Percentiles rank a stretch among this genome's conserved stretches.
Evolutionary conservation across 2,888 invertebrate species (phyloP).

Genomic region (Pseudococcus viburni): DNA sequence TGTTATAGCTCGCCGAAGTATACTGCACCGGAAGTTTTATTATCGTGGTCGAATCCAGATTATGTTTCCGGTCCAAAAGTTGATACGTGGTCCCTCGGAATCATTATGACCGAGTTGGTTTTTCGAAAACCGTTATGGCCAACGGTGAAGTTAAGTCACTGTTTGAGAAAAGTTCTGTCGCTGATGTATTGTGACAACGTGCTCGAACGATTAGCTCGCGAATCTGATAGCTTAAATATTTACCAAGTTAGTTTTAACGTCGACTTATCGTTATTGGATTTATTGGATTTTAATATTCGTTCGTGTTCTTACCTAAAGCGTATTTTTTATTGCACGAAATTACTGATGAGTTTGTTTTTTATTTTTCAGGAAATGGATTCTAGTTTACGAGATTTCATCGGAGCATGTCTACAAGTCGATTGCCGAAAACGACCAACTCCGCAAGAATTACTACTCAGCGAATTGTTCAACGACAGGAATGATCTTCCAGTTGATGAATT

Average conservation of each 20-base stretch:
- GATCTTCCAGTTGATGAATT: neutral
- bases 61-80: slow-evolving; percentile 79
- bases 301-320: no score
- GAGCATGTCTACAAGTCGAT: slow-evolving; percentile 80
- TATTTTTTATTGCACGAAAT: no score
- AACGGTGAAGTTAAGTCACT: slow-evolving; percentile 81
- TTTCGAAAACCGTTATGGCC: slow-evolving; percentile 81
- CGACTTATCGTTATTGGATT: no score
- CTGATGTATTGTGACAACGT: slow-evolving; percentile 77
- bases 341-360: neutral
- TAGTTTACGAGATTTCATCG: slow-evolving; percentile 74
- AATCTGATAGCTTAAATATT: slow-evolving; percentile 80
- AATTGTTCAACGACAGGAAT: slow-evolving; percentile 72
- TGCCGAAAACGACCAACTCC: slow-evolving; percentile 78
- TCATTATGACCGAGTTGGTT: slow-evolving; percentile 86
- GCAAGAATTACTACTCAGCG: slow-evolving; percentile 75
- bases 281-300: no score
- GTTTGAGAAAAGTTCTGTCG: slow-evolving; percentile 82
- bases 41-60: slow-evolving; percentile 73
- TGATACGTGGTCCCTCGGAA: slow-evolving; percentile 96
- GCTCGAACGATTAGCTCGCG: slow-evolving; percentile 83
- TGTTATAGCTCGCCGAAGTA: slow-evolving; percentile 81
- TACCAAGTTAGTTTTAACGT: slow-evolving; percentile 75
- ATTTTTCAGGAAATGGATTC: slow-evolving; percentile 68
- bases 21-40: slow-evolving; percentile 85